A percentile compares a stretch with the other conserved stretches of the same genome.
Conservation (phyloP, 2,888 invertebrate genomes). For the Macrosoma leucophasiata region DNA sequence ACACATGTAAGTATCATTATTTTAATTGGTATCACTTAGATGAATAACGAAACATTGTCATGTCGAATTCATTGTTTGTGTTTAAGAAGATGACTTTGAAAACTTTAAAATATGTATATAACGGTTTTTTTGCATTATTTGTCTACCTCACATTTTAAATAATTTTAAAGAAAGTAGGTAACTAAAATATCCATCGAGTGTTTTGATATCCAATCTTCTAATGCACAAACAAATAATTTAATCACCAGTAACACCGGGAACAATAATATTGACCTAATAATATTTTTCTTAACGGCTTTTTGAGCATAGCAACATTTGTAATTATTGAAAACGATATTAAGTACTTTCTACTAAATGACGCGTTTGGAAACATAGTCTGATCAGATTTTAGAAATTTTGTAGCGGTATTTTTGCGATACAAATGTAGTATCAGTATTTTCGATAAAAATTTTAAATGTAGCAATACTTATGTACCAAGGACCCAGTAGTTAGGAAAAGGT, state of each 20-base stretch:
- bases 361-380: constrained; percentile 44
- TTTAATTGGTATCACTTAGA: too few species aligned
- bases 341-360: constrained; percentile 36
- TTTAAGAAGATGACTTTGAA: too few species aligned
- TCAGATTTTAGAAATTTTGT: constrained; percentile 54
- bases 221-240: constrained; percentile 16
- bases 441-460: constrained; percentile 57
- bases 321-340: constrained; percentile 29
- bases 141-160: too few species aligned
- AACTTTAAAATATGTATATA: too few species aligned
- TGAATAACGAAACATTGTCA: too few species aligned
- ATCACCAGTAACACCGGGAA: constrained; percentile 46
- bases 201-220: constrained; percentile 9
- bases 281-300: constrained; percentile 58
- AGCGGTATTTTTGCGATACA: constrained; percentile 63
- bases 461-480: constrained; percentile 47
- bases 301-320: constrained; percentile 20
- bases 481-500: constrained; percentile 63
- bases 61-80: too few species aligned
- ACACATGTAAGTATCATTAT: too few species aligned
- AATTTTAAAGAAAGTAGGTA: not conserved
- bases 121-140: too few species aligned
- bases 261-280: constrained; percentile 57
- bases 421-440: constrained; percentile 67
- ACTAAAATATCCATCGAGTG: not conserved